Conservation (phyloP, 2,113 vertebrate genomes). For the Tricholaema leucomelas region DNA sequence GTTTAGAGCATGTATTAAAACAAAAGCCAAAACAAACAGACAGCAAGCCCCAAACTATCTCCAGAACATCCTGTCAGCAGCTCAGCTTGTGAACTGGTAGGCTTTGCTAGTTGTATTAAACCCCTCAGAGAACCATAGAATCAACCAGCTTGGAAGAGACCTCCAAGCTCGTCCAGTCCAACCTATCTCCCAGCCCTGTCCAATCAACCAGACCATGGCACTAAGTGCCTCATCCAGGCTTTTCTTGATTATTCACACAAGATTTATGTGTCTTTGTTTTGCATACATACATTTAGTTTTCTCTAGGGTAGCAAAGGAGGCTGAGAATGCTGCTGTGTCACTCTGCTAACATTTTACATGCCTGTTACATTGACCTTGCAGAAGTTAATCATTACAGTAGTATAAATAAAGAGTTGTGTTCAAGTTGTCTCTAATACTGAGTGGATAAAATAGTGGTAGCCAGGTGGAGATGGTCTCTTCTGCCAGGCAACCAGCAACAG, state of each 20-base stretch:
- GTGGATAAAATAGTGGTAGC: not conserved
- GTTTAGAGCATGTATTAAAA: not conserved
- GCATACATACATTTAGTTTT: not conserved
- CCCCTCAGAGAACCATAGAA: too few species aligned
- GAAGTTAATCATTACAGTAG: not conserved
- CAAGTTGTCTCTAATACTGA: not conserved
- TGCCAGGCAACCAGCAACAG: too few species aligned
- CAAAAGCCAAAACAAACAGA: fast-evolving
- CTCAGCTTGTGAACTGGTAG: not conserved
- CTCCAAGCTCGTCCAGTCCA: too few species aligned
- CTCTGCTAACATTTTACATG: not conserved
- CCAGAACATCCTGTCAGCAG: not conserved
- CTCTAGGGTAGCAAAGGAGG: not conserved
- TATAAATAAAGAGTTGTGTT: not conserved
- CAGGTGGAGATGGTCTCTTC: too few species aligned
- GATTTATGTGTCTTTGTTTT: not conserved
- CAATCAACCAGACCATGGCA: too few species aligned
- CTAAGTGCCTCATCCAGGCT: too few species aligned
- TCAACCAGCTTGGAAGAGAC: too few species aligned
- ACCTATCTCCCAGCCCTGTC: too few species aligned
- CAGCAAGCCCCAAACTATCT: not conserved
- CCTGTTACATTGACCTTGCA: not conserved
- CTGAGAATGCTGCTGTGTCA: not conserved
- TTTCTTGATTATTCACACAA: not conserved
- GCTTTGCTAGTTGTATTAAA: not conserved